A percentile compares a stretch with the other conserved stretches of the same genome.
Conservation (phyloP, 92 coral and sea anemone genomes). For the Zoanthus solanderi region DNA sequence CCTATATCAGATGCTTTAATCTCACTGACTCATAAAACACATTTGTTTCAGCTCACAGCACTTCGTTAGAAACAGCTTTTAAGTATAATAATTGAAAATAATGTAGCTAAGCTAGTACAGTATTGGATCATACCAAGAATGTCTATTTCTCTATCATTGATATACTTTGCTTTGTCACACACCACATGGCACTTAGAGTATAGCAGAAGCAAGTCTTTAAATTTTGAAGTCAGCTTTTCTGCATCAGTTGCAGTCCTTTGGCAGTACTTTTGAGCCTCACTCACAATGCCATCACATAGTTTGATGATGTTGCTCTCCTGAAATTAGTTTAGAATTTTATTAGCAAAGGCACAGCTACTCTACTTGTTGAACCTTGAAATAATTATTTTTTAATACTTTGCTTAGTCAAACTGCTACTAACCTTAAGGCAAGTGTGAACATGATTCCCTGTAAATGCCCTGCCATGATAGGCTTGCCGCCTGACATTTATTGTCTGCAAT, state of each 20-base stretch:
- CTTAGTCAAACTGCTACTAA: not conserved
- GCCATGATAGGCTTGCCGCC: slow-evolving; percentile 40
- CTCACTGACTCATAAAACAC: too few species aligned
- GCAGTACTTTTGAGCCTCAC: not conserved
- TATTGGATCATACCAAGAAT: slow-evolving; percentile 12
- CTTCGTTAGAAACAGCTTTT: too few species aligned
- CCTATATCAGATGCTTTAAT: too few species aligned
- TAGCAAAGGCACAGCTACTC: slow-evolving; percentile 19
- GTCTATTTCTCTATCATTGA: slow-evolving; percentile 16
- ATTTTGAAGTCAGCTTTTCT: slow-evolving; percentile 2
- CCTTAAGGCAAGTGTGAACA: slow-evolving; percentile 51
- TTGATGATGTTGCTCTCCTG: slow-evolving; percentile 22
- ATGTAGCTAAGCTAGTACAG: not conserved
- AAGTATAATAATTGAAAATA: not conserved
- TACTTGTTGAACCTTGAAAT: slow-evolving; percentile 9
- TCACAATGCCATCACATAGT: slow-evolving; percentile 55
- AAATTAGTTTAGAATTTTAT: slow-evolving; percentile 33
- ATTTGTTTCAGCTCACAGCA: too few species aligned
- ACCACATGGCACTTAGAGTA: slow-evolving; percentile 5
- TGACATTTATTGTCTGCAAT: slow-evolving; percentile 21
- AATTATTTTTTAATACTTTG: not conserved
- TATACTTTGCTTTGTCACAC: slow-evolving; percentile 20
- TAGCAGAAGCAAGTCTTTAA: not conserved
- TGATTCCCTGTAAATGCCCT: slow-evolving; percentile 36
- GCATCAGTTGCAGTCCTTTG: slow-evolving; percentile 20